phyloP scores from a whole-genome alignment of 23 tunicate species.

The Ciona savignyi region DNA sequence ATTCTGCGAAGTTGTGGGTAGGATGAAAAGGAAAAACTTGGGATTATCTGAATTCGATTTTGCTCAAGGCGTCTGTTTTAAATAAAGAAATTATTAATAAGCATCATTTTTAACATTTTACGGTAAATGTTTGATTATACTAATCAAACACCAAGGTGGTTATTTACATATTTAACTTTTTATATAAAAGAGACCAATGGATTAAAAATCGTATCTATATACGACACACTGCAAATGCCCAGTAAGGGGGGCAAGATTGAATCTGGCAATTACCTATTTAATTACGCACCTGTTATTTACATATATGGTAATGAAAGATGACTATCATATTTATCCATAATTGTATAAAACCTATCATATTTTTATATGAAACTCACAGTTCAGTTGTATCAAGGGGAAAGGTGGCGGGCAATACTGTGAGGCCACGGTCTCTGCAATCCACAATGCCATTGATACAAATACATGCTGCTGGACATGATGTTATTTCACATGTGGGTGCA shows the following conservation, averaged over 20 bases:
- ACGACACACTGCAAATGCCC: too few relatives aligned
- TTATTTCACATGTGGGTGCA: conserved; percentile 25
- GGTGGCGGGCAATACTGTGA: conserved; percentile 40
- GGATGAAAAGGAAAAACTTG: conserved; percentile 47
- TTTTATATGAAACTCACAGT: conserved; percentile 35
- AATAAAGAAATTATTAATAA: not conserved
- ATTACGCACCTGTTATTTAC: too few relatives aligned
- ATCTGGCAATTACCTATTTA: too few relatives aligned
- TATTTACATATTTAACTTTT: too few relatives aligned
- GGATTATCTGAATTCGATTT: conserved; percentile 44
- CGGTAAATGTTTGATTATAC: too few relatives aligned
- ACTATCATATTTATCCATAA: not conserved
- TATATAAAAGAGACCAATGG: too few relatives aligned
- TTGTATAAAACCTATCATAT: not conserved
- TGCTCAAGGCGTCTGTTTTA: conserved; percentile 64
- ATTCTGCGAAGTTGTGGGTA: conserved; percentile 52
- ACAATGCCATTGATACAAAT: conserved; percentile 55
- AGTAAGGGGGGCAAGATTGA: too few relatives aligned
- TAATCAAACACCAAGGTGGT: too few relatives aligned
- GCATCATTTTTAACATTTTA: too few relatives aligned
- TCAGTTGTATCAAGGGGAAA: conserved; percentile 57
- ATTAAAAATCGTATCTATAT: too few relatives aligned
- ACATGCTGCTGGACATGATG: conserved; percentile 63
- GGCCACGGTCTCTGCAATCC: conserved; percentile 60
- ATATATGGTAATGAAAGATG: not conserved